Base-by-base conservation (phyloP, 2,888 invertebrate genomes). In the Sicus ferrugineus region DNA sequence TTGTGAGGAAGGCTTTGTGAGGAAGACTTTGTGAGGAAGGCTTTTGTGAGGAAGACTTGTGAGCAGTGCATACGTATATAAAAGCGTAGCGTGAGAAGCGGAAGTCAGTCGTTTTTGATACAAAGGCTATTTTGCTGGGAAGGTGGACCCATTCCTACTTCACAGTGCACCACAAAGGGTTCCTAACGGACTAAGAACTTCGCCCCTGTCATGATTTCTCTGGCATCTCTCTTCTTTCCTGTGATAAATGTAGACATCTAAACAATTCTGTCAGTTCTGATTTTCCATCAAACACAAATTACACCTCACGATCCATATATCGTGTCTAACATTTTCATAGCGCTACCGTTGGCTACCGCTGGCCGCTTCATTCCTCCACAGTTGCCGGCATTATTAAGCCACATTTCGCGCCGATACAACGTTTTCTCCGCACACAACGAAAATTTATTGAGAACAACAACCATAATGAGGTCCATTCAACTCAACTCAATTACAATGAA, bases 401-500 rank as follows among this genome's bases (percentile, higher is more conserved):
- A 63, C 48, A 63, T 30, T 63, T 48, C 21, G 28, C 48, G 46
- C 23, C 21, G 63, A 48, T 46, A 30, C 28, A 63, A 63, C 16
- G 30, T 7, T 26, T 28, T 34, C 14, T 19, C 34, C 19, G 21
- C 59, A 38, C 42, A 23, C 26, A 26, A 7, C 52, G 34, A 52
- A 64, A 50, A 64, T 23, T 38, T 52, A 52, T 50, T 64, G 52
- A 34, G 50, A 52, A 42, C 42, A 50, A 31, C 6, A 52, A 21
- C 52, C n/a, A 21, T 50, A 52, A 64, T 52, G 52, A 52, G 31
- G 16, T 31, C 31, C 34, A 34, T 23, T 42, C 31, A 34, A 30
- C 7, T 52, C 34, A 34, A 52, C 50, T 52, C 64, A 52, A 64
- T 64, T 64, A 64, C 16, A 23, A 64, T 64, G 21, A 64, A 64